Percentiles rank a stretch among this genome's conserved stretches.
These are phyloP conservation scores for Myotis yumanensis DNA, from an alignment of 2,113 vertebrate genomes.

Conservation along the genomic window DNA sequence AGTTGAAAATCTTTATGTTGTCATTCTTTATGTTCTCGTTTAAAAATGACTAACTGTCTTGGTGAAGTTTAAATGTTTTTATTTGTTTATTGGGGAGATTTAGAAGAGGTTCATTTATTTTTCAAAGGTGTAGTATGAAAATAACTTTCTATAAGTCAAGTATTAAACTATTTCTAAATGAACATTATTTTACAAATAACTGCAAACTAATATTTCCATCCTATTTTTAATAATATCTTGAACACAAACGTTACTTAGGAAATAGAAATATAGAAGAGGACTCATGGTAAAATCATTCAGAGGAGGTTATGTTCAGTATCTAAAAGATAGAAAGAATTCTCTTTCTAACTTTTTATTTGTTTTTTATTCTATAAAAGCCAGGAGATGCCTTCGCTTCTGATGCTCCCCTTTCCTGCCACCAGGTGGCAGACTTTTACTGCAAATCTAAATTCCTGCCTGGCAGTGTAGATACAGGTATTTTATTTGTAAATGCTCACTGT, in stretches of 20 bases:
- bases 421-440: constrained; percentile 87
- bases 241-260: not conserved
- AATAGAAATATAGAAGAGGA: not conserved
- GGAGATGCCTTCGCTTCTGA: constrained; percentile 20
- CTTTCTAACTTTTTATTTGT: not conserved
- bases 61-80: not conserved
- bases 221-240: not conserved
- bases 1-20: not conserved
- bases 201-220: not conserved
- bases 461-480: not conserved
- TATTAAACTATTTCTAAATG: not conserved
- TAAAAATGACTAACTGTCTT: not conserved
- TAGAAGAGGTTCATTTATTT: not conserved
- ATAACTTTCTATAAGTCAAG: not conserved
- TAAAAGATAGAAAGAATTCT: not conserved
- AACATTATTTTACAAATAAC: not conserved
- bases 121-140: not conserved
- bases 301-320: not conserved
- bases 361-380: constrained; percentile 27
- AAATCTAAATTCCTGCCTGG: constrained; percentile 68
- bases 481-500: constrained; percentile 43
- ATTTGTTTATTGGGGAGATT: not conserved
- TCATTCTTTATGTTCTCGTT: not conserved
- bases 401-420: constrained; percentile 76
- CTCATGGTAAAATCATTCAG: not conserved